These are phyloP conservation scores for Muscicapa comitata DNA, from an alignment of 2,797 vertebrate genomes.

Conservation along the genomic window DNA sequence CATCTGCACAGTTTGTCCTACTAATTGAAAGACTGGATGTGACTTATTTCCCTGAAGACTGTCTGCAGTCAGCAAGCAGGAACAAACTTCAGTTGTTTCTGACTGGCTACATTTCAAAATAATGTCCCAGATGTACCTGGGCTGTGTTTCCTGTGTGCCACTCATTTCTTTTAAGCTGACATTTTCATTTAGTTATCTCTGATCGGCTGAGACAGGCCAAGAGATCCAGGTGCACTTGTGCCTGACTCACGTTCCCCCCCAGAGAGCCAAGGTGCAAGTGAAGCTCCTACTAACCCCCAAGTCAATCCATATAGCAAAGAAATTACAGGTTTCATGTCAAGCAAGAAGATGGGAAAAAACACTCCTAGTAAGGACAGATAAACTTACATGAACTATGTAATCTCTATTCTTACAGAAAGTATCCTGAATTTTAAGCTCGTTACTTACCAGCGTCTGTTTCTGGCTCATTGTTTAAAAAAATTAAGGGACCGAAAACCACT, in stretches of 20 bases:
- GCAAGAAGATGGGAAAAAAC: not conserved
- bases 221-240: slow-evolving; percentile 11
- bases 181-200: slow-evolving; percentile 39
- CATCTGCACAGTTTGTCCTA: slow-evolving; percentile 9
- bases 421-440: not conserved
- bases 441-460: not conserved
- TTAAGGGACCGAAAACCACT: not conserved
- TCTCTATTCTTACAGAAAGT: not conserved
- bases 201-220: slow-evolving; percentile 33
- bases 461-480: not conserved
- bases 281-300: not conserved
- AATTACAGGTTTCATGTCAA: not conserved
- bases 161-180: slow-evolving; percentile 29
- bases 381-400: not conserved
- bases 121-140: not conserved
- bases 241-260: not conserved
- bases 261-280: not conserved
- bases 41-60: slow-evolving; percentile 23
- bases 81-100: slow-evolving; percentile 10
- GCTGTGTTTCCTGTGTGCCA: slow-evolving; percentile 1
- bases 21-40: slow-evolving; percentile 44
- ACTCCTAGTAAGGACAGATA: not conserved
- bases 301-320: not conserved
- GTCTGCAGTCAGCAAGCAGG: not conserved
- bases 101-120: slow-evolving; percentile 30